A percentile compares a stretch with the other conserved stretches of the same genome.
These are phyloP conservation scores for Rhynchonema sp. DNA, from an alignment of 2,888 invertebrate genomes.

Conservation along the genomic window DNA sequence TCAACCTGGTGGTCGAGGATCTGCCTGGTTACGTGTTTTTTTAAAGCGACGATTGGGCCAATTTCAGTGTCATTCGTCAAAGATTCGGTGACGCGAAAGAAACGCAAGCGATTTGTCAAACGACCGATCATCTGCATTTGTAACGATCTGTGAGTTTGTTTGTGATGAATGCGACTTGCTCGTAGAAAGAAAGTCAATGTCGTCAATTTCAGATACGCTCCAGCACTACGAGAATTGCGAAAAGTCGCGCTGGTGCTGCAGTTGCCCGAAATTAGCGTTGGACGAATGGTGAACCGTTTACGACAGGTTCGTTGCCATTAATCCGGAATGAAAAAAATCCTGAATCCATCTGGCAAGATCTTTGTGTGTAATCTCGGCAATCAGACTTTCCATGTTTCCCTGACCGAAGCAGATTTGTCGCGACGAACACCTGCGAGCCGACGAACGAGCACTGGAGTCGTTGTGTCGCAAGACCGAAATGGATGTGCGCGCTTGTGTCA, in stretches of 20 bases:
- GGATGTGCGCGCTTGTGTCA: constrained; percentile 76
- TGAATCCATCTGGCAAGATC: too few species aligned
- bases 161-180: not conserved
- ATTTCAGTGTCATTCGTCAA: constrained; percentile 42
- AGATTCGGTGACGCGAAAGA: constrained; percentile 30
- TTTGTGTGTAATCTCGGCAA: too few species aligned
- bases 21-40: too few species aligned
- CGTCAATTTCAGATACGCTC: constrained; percentile 31
- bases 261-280: constrained; percentile 25
- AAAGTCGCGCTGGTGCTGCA: constrained; percentile 54
- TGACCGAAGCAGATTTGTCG: too few species aligned
- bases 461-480: constrained; percentile 64
- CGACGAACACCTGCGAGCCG: constrained; percentile 46
- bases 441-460: constrained; percentile 49
- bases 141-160: constrained; percentile 61
- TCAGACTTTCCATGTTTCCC: too few species aligned
- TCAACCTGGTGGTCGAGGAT: too few species aligned
- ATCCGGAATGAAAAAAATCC: too few species aligned
- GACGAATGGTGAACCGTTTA: constrained; percentile 43
- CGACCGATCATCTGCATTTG: constrained; percentile 90
- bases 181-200: not conserved
- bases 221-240: constrained; percentile 59
- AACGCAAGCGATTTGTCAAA: constrained; percentile 35
- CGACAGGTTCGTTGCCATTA: constrained; percentile 20
- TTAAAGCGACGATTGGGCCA: too few species aligned